phyloP scores from a whole-genome alignment of 2,113 vertebrate genomes.

The Shinisaurus crocodilurus region DNA sequence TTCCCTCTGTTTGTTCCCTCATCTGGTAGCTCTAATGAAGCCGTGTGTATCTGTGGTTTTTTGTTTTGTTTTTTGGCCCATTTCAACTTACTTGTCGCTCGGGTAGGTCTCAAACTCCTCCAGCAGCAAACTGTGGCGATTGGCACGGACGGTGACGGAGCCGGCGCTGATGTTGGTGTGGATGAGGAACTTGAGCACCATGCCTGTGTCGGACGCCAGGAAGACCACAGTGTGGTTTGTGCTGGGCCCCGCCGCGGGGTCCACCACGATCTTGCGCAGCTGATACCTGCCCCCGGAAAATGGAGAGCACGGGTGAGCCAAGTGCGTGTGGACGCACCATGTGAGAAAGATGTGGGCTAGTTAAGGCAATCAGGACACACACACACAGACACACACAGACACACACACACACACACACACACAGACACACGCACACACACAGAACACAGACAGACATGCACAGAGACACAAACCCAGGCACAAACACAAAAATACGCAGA shows the following conservation, averaged over 20 bases:
- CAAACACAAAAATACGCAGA: too few relatives aligned
- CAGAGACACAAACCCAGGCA: background rate
- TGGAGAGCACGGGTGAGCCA: background rate
- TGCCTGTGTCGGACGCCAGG: conserved; percentile 91
- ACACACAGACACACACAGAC: background rate
- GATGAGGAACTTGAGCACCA: conserved; percentile 93
- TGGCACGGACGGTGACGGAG: conserved; percentile 19
- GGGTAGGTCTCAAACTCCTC: conserved; percentile 96
- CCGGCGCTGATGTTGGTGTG: conserved; percentile 82
- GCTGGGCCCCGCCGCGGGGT: conserved; percentile 86
- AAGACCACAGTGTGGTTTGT: conserved; percentile 92
- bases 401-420: background rate
- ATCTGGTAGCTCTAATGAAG: too few relatives aligned
- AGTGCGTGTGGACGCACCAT: too few relatives aligned
- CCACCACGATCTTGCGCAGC: conserved; percentile 93
- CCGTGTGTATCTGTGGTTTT: too few relatives aligned
- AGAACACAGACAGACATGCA: background rate
- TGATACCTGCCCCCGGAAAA: conserved; percentile 81
- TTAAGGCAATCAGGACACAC: background rate
- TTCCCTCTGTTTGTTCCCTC: too few relatives aligned
- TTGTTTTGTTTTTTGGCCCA: too few relatives aligned
- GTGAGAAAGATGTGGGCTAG: too few relatives aligned
- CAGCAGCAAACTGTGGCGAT: conserved; percentile 85
- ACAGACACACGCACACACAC: background rate
- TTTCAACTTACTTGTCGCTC: conserved; percentile 78